Evolutionary conservation across 2,888 invertebrate genomes (phyloP).

Genomic region (Hirtodrosophila alboralis): DNA sequence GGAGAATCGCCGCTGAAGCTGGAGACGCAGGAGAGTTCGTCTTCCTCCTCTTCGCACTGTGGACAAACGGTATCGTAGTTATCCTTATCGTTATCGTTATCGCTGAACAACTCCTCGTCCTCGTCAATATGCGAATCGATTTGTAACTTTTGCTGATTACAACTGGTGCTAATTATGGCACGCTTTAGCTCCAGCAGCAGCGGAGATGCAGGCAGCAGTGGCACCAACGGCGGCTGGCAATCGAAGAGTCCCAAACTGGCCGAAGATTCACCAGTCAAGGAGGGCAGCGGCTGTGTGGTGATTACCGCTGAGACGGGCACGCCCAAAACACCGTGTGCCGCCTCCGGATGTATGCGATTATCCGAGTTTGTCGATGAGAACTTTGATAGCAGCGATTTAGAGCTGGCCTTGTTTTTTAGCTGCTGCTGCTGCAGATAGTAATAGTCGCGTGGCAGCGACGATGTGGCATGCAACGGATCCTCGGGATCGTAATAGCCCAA

Average conservation of each 20-base stretch:
- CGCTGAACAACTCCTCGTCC: constrained; percentile 37
- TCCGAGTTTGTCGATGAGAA: constrained; percentile 80
- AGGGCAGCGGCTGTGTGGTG: constrained; percentile 74
- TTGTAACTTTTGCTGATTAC: constrained; percentile 18
- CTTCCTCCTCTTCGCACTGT: constrained; percentile 60
- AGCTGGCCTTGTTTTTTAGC: constrained; percentile 80
- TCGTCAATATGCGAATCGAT: constrained; percentile 11
- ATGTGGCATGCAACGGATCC: constrained; percentile 73
- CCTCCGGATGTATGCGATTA: constrained; percentile 82
- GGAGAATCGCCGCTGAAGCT: constrained; percentile 9
- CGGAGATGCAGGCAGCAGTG: constrained; percentile 61
- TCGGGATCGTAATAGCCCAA: constrained; percentile 71
- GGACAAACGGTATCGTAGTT: constrained; percentile 35
- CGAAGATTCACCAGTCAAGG: constrained; percentile 44
- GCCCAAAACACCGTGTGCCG: constrained; percentile 62
- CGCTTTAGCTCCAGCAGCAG: constrained; percentile 79
- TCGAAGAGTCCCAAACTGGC: constrained; percentile 70
- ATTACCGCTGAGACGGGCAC: constrained; percentile 66
- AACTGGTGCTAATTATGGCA: constrained; percentile 71
- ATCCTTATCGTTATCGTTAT: constrained; percentile 20
- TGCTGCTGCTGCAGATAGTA: constrained; percentile 83
- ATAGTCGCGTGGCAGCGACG: constrained; percentile 82
- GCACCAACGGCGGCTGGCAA: constrained; percentile 64
- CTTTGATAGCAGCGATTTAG: constrained; percentile 81
- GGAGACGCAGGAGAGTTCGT: constrained; percentile 31